Conservation (phyloP, 2,888 invertebrate genomes). For the Chymomyza procnemis region DNA sequence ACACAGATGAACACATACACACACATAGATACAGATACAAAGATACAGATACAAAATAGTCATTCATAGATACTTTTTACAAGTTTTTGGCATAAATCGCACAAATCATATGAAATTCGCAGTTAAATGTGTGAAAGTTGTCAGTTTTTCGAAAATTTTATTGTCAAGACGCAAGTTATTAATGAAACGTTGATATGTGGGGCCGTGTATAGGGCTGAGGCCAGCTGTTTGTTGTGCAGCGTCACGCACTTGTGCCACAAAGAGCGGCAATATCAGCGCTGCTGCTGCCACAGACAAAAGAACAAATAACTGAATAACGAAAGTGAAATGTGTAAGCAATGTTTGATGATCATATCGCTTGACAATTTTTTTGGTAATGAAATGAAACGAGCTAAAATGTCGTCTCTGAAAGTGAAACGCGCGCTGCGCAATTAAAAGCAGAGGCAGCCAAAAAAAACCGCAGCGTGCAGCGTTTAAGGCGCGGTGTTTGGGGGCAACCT, state of each 20-base stretch:
- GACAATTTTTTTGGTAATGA: constrained; percentile 52
- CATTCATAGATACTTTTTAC: constrained; percentile 33
- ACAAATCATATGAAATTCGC: neutral
- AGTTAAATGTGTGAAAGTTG: constrained; percentile 67
- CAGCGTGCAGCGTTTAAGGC: constrained; percentile 22
- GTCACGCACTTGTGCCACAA: neutral
- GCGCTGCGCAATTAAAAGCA: constrained; percentile 61
- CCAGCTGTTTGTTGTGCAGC: neutral
- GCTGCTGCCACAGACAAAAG: constrained; percentile 57
- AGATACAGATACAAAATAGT: constrained; percentile 38
- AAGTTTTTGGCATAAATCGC: constrained; percentile 31
- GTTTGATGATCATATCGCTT: constrained; percentile 28
- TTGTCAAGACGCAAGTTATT: constrained; percentile 64
- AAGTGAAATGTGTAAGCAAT: constrained; percentile 62
- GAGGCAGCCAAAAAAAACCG: constrained; percentile 41
- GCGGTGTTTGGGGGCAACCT: neutral
- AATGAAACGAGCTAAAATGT: constrained; percentile 56
- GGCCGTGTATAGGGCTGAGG: neutral
- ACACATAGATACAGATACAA: constrained; percentile 9
- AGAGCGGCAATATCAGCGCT: neutral
- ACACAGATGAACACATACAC: constrained; percentile 20
- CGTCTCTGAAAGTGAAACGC: constrained; percentile 67
- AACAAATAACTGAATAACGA: constrained; percentile 52
- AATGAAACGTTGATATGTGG: constrained; percentile 35
- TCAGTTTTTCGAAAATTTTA: constrained; percentile 63